A percentile compares a stretch with the other conserved stretches of the same genome.
Conservation (phyloP, 2,797 vertebrate genomes). For the Lacerta viridis region DNA sequence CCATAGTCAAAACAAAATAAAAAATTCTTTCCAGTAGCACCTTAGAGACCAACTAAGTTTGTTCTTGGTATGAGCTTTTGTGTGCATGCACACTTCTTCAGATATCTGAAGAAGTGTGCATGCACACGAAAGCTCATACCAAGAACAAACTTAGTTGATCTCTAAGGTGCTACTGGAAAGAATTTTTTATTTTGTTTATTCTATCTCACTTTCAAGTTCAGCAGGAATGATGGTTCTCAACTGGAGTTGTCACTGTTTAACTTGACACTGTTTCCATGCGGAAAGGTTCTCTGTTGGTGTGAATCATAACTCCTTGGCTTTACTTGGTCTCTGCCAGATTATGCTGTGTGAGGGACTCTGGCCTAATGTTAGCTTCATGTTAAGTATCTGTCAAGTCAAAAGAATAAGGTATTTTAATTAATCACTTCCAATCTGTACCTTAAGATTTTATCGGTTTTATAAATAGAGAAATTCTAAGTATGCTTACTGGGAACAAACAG, state of each 20-base stretch:
- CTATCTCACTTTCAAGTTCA: neutral
- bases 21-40: too few species aligned
- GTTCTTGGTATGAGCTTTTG: too few species aligned
- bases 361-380: neutral
- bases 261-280: neutral
- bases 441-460: neutral
- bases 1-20: too few species aligned
- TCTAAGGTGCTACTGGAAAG: too few species aligned
- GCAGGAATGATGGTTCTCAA: neutral
- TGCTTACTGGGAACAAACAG: neutral
- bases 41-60: too few species aligned
- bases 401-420: neutral
- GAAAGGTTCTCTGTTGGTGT: neutral
- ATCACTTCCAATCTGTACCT: neutral
- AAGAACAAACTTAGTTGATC: too few species aligned
- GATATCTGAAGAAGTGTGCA: too few species aligned
- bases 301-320: neutral
- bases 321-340: neutral
- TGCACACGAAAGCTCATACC: too few species aligned
- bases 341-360: slow-evolving; percentile 10
- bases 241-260: neutral
- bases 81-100: too few species aligned
- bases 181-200: too few species aligned
- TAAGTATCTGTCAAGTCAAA: neutral
- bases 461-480: neutral